phyloP scores from a whole-genome alignment of 2,888 invertebrate species.

The Apotomis turbidana region DNA sequence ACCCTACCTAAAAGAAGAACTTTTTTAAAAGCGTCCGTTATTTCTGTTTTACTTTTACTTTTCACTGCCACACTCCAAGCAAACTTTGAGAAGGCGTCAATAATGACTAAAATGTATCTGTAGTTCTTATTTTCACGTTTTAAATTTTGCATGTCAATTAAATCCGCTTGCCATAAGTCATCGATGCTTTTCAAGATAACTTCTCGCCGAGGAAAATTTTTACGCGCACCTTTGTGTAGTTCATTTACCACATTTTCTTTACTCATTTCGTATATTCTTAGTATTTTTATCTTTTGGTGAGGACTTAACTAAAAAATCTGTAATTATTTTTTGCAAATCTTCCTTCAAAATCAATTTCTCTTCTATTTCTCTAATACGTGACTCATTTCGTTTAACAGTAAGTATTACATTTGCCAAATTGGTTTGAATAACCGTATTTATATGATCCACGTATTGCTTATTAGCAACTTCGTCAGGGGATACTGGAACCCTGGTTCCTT shows the following conservation, averaged over 20 bases:
- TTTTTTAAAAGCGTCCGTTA: background rate
- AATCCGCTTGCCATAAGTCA: constrained; percentile 63
- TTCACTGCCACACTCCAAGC: constrained; percentile 11
- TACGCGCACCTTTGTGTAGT: constrained; percentile 22
- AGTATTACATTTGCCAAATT: too few relatives aligned
- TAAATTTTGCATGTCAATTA: constrained; percentile 46
- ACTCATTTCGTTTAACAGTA: too few relatives aligned
- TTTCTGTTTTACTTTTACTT: constrained; percentile 6
- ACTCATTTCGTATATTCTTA: constrained; percentile 2
- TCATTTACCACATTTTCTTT: constrained; percentile 27
- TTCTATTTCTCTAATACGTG: too few relatives aligned
- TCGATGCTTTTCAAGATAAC: constrained; percentile 55
- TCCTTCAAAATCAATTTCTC: too few relatives aligned
- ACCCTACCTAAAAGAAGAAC: background rate
- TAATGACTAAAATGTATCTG: constrained; percentile 14
- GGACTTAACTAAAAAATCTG: too few relatives aligned
- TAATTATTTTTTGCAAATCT: background rate
- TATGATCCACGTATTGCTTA: too few relatives aligned
- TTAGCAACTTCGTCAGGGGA: too few relatives aligned
- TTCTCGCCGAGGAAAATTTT: constrained; percentile 54
- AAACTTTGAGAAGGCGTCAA: constrained; percentile 7
- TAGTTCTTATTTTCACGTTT: constrained; percentile 7
- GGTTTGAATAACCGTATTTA: too few relatives aligned
- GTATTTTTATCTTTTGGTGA: too few relatives aligned
- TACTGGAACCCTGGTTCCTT: too few relatives aligned